These are phyloP conservation scores for Allobates femoralis DNA, from an alignment of 2,797 vertebrate genomes.

Conservation along the genomic window DNA sequence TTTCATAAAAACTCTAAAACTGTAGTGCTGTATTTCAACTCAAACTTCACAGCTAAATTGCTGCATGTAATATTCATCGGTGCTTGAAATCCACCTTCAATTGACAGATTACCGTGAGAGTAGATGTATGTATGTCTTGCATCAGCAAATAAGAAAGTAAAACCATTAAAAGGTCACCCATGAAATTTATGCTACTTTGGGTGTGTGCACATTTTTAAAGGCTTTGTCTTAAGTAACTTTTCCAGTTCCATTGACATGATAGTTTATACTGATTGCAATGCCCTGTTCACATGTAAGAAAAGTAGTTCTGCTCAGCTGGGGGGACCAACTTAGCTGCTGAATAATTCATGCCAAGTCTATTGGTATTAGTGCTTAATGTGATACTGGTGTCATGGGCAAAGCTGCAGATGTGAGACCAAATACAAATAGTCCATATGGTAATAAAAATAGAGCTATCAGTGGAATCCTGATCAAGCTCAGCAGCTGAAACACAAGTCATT, in stretches of 20 bases:
- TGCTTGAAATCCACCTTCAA: conserved; percentile 25
- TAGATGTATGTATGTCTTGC: neutral
- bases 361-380: neutral
- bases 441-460: too few relatives aligned
- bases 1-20: neutral
- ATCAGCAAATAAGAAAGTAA: conserved; percentile 23
- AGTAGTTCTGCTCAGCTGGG: neutral
- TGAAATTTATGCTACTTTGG: conserved; percentile 41
- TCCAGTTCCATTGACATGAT: conserved; percentile 17
- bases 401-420: conserved; percentile 1
- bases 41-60: conserved; percentile 4
- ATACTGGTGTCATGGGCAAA: neutral
- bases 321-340: neutral
- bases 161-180: conserved; percentile 14
- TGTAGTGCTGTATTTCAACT: neutral
- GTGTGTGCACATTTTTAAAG: conserved; percentile 38
- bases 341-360: neutral
- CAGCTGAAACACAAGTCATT: too few relatives aligned
- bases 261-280: conserved; percentile 8
- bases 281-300: neutral
- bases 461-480: too few relatives aligned
- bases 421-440: too few relatives aligned
- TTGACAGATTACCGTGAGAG: conserved; percentile 21
- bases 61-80: neutral
- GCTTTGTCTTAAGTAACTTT: conserved; percentile 15